Evolutionary conservation across 2,888 invertebrate species (phyloP).

Genomic region (Trissoscelio sp.): DNA sequence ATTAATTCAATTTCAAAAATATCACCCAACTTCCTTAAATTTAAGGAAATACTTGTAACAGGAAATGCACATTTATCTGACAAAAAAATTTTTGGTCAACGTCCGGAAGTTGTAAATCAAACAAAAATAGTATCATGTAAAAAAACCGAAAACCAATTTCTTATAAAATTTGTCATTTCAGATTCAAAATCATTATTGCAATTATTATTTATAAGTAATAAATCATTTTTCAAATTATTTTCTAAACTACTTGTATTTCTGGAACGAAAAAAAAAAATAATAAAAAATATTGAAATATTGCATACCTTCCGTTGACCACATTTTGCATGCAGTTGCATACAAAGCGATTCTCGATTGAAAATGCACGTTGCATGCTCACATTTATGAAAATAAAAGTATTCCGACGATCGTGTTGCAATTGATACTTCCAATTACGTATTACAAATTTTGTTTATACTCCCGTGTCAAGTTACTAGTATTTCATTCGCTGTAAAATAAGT

Average conservation of each 20-base stretch:
- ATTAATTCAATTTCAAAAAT: no score
- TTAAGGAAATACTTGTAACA: constrained; percentile 17
- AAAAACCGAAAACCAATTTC: no score
- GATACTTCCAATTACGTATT: constrained; percentile 39
- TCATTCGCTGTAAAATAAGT: not conserved
- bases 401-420: constrained; percentile 31
- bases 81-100: constrained; percentile 4
- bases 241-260: no score
- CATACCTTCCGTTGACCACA: not conserved
- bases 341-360: constrained; percentile 6
- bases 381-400: constrained; percentile 30
- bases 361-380: not conserved
- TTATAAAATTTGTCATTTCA: no score
- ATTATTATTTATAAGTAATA: no score
- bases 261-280: no score
- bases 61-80: constrained; percentile 28
- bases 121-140: no score
- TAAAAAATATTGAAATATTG: no score
- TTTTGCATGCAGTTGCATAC: constrained; percentile 20
- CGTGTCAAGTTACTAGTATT: constrained; percentile 16
- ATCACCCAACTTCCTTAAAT: no score
- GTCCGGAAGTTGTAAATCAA: not conserved
- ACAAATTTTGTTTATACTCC: constrained; percentile 30
- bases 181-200: no score
- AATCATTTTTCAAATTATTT: no score